phyloP scores from a whole-genome alignment of 2,797 vertebrate species.

The Moxostoma hubbsi region DNA sequence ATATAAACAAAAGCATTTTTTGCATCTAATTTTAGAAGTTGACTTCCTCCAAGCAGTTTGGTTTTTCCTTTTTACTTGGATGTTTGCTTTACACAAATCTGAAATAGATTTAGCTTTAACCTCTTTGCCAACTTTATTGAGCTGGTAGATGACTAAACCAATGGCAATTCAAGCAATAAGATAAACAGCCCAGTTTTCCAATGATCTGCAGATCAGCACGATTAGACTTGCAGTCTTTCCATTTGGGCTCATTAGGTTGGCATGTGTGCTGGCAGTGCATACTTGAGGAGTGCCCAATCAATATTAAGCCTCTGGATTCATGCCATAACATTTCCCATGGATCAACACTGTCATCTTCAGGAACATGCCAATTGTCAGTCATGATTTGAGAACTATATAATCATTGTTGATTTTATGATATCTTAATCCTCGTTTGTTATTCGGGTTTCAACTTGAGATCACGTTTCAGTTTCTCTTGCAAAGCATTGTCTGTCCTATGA shows the following conservation, averaged over 20 bases:
- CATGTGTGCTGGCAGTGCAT: not conserved
- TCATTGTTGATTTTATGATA: not conserved
- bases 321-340: not conserved
- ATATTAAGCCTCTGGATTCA: slow-evolving; percentile 12
- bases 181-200: not conserved
- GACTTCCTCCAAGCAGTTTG: slow-evolving; percentile 62
- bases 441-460: not conserved
- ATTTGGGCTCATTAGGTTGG: not conserved
- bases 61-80: slow-evolving; percentile 62
- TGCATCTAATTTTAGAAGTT: slow-evolving; percentile 69
- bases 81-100: slow-evolving; percentile 65
- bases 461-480: not conserved
- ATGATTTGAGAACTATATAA: not conserved
- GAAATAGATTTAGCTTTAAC: slow-evolving; percentile 61
- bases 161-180: not conserved
- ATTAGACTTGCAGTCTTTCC: not conserved
- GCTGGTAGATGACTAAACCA: slow-evolving; percentile 41
- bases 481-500: not conserved
- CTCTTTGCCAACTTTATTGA: slow-evolving; percentile 44
- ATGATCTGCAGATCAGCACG: not conserved
- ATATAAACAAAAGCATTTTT: slow-evolving; percentile 55
- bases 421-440: not conserved
- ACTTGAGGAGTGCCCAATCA: not conserved
- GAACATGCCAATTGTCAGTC: not conserved
- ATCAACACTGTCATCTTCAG: not conserved